Percentiles rank a stretch among this genome's conserved stretches.
phyloP scores from a whole-genome alignment of 2,888 invertebrate species.

The Pantelozetes paolii region DNA sequence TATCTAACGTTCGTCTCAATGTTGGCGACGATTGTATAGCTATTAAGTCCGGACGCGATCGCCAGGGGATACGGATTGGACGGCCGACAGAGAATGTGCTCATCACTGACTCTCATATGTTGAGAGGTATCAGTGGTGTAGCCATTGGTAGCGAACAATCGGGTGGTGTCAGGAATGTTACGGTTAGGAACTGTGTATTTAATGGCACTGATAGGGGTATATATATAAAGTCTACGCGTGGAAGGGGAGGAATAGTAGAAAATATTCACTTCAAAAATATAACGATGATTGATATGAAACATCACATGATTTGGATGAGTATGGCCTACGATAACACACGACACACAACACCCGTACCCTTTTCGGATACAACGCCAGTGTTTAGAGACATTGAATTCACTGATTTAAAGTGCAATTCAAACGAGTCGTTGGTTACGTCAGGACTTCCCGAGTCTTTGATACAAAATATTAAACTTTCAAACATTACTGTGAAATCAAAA shows the following conservation, averaged over 20 bases:
- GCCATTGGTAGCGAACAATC: constrained; percentile 31
- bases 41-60: constrained; percentile 18
- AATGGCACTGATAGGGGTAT: constrained; percentile 28
- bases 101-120: neutral
- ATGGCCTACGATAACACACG: neutral
- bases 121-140: neutral
- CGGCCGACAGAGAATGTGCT: constrained; percentile 26
- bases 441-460: constrained; percentile 19
- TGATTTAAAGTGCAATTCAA: neutral
- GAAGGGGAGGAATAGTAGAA: constrained; percentile 29
- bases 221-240: constrained; percentile 20
- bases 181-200: neutral
- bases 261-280: constrained; percentile 8
- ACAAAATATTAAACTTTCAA: constrained; percentile 1
- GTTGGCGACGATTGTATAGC: constrained; percentile 29
- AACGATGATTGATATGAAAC: constrained; percentile 1
- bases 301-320: neutral
- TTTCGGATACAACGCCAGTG: neutral
- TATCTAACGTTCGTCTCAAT: neutral
- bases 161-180: constrained; percentile 22
- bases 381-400: neutral
- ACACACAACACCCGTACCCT: neutral
- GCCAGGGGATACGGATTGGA: neutral
- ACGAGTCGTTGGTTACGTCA: neutral
- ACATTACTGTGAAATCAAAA: neutral